Base-by-base conservation (phyloP, 2,797 vertebrate genomes). In the Enteromius afrohamiltoni region DNA sequence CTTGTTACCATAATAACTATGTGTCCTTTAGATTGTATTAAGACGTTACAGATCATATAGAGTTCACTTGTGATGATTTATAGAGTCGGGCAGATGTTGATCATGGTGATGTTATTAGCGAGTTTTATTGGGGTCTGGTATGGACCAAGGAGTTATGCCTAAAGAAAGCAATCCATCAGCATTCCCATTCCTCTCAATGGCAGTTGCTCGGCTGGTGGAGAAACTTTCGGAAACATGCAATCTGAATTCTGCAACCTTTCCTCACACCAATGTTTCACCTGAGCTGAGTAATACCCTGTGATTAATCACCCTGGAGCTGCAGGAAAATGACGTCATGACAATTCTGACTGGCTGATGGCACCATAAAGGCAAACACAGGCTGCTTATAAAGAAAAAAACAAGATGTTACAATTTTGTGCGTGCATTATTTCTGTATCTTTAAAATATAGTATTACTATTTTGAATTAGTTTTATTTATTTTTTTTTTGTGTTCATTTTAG, bases 1-100 rank as follows among this genome's bases (percentile, higher is more conserved):
- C 83, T 79, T 84, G 86, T 88, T 88, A 78, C 81, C 31, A 79
- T 64, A 29, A 58, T n/a, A 23, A 49, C 58, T 47, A 49, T 55
- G 53, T 71, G 31, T 45, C 74, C 49, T 55, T 29, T 62, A 67
- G 68, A 62, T 73, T 68, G 77, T 70, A 62, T 79, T 53, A 79
- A 49, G 14, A 45, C 11, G 37, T 53, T 73, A 67, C 26, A 2
- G 64, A 76, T 65, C 62, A 55, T 34, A 75, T 75, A 68, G 45
- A 47, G 70, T 69, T 76, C 83, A 75, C 10, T 34, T 3, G 14
- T 21, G 29, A 34, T 60, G 49, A 77, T 70, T 71, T 76, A 81
- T 51, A n/a, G 64, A 26, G 40, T 67, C 11, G 51, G 62, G 74
- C 34, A 67, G 31, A 71, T 79, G 74, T 14, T 55, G 58, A 84